A percentile compares a stretch with the other conserved stretches of the same genome.
Conservation (phyloP, 2,797 vertebrate species). For the Cossypha caffra region DNA sequence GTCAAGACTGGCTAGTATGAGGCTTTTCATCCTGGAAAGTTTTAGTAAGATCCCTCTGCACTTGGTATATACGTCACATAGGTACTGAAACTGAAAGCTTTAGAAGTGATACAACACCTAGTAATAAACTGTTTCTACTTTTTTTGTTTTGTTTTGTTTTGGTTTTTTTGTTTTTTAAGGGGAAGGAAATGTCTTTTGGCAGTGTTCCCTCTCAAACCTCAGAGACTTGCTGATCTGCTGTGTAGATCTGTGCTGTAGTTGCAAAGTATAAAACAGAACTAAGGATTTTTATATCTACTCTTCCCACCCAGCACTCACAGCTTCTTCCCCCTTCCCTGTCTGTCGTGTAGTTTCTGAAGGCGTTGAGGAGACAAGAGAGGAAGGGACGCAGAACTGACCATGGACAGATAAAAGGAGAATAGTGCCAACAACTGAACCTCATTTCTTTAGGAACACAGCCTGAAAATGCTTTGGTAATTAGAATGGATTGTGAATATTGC, state of each 20-base stretch:
- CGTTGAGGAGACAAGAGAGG: not conserved
- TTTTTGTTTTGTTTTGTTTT: not conserved
- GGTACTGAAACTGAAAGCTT: slow-evolving; percentile 55
- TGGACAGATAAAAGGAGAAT: not conserved
- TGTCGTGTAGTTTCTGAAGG: not conserved
- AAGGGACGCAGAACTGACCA: not conserved
- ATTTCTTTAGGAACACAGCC: not conserved
- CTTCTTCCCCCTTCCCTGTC: slow-evolving; percentile 24
- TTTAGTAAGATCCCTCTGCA: slow-evolving; percentile 57
- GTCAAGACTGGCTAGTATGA: not conserved
- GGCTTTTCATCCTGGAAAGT: slow-evolving; percentile 57
- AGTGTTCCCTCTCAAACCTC: slow-evolving; percentile 41
- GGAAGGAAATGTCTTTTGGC: slow-evolving; percentile 46
- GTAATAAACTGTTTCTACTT: slow-evolving; percentile 27
- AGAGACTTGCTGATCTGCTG: slow-evolving; percentile 27
- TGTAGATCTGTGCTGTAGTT: slow-evolving; percentile 23
- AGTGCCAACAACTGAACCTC: not conserved
- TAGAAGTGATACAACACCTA: not conserved
- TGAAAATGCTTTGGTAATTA: not conserved
- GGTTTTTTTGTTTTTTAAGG: not conserved
- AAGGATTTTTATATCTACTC: slow-evolving; percentile 45
- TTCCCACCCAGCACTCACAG: slow-evolving; percentile 12
- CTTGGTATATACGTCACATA: not conserved
- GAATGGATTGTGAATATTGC: not conserved
- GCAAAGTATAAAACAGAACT: slow-evolving; percentile 52